Base-by-base conservation (phyloP, 2,797 vertebrate species). In the Mormyrops boulengeri region DNA sequence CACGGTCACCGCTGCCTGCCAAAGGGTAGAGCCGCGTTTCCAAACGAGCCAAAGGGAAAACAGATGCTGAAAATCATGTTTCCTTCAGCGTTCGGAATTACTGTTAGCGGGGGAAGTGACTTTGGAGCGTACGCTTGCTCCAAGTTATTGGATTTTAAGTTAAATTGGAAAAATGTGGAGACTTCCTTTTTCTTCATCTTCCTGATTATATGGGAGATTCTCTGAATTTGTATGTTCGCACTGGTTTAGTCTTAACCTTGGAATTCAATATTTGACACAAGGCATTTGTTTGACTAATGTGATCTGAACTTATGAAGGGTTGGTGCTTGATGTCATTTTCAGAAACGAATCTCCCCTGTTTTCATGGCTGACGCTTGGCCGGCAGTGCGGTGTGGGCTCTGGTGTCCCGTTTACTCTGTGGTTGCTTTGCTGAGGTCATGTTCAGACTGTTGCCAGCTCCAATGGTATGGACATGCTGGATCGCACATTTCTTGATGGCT, bases 21-120 rank as follows among this genome's bases (percentile, higher is more conserved):
- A 87, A 66, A 92, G 91, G 93, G 92, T 89, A 60, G 87, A 52
- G 80, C 82, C 30, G 4, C 90, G 90, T 93, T 91, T 91, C 92
- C 91, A 89, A 92, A 89, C 90, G 90, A 90, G 62, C 44, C 88
- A 91, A 91, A 92, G 84, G 88, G 89, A 91, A 94, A 95, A 92
- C 95, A 95, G 94, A 95, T 95, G 95, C 93, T 92, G 92, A 91
- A 93, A 92, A 92, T 95, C 91, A 90, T 91, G 90, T 92, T 91
- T 91, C 30, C 47, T 6, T 87, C 90, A 89, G 89, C n/a, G 89
- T 90, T 92, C 89, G 88, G 87, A 91, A 92, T 92, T 92, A 62
- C 82, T 90, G 90, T 91, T 88, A 44, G 86, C 26, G 88, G 91
- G 93, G 92, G 93, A 94, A 93, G 92, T 89, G 30, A 60, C 87